Conservation (phyloP, 2,797 vertebrate genomes). For the Sebastes trivittatus region DNA sequence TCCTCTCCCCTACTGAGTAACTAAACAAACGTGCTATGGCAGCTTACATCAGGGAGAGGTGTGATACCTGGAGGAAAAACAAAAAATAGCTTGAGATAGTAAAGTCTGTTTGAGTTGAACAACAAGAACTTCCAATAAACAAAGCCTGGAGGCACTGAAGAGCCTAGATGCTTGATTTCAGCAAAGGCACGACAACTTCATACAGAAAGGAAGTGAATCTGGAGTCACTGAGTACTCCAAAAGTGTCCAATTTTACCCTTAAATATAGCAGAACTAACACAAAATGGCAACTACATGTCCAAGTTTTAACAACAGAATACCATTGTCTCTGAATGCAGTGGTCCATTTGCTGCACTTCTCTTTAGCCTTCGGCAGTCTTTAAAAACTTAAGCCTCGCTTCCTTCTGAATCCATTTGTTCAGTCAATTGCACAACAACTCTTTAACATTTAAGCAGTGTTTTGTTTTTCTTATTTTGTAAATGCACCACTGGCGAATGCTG, state of each 20-base stretch:
- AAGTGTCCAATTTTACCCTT: neutral
- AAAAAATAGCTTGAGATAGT: neutral
- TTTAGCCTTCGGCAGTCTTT: conserved; percentile 16
- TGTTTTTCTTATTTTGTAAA: neutral
- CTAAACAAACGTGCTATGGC: neutral
- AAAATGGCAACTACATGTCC: neutral
- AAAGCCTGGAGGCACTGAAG: neutral
- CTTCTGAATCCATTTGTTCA: conserved; percentile 35
- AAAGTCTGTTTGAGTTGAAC: neutral
- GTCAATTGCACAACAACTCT: conserved; percentile 27
- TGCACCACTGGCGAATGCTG: neutral
- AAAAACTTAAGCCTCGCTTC: conserved; percentile 23
- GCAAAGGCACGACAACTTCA: neutral
- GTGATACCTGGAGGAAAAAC: neutral
- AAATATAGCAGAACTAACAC: neutral
- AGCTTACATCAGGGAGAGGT: neutral
- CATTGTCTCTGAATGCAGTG: neutral
- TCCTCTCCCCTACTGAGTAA: neutral
- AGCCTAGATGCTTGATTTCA: neutral
- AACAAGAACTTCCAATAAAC: conserved; percentile 1
- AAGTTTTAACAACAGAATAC: neutral
- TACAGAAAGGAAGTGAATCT: neutral
- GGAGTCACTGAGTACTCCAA: neutral
- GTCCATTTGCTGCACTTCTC: conserved; percentile 28
- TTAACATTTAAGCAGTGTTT: conserved; percentile 26